Evolutionary conservation across 2,113 vertebrate genomes (phyloP).

Genomic region (Chloropsis hardwickii): DNA sequence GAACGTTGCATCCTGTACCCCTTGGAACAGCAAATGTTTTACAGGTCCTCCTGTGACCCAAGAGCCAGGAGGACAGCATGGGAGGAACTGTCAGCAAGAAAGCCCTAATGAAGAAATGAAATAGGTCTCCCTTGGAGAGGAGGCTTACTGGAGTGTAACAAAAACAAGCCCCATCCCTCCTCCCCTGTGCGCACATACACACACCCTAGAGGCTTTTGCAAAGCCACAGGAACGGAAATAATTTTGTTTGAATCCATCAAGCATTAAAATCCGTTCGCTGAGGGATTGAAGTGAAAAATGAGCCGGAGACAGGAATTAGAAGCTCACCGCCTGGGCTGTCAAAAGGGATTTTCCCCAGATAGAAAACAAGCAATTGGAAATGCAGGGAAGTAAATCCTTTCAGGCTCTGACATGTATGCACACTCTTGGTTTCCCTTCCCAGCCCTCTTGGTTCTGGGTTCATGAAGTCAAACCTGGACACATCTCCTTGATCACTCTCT

Average conservation of each 20-base stretch:
- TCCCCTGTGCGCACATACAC: not conserved
- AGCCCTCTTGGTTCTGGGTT: not conserved
- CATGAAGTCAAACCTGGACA: not conserved
- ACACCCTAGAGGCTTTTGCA: constrained; percentile 55
- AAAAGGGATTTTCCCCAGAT: constrained; percentile 69
- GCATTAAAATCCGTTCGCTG: constrained; percentile 68
- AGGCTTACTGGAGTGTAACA: constrained; percentile 35
- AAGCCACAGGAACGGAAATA: constrained; percentile 69
- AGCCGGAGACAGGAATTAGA: constrained; percentile 67
- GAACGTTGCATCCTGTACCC: not conserved
- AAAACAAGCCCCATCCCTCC: constrained; percentile 44
- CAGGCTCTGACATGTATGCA: not conserved
- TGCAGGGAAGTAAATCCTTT: constrained; percentile 51
- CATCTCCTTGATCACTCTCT: not conserved
- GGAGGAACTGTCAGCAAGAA: not conserved
- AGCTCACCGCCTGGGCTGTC: constrained; percentile 64
- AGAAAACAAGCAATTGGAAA: constrained; percentile 65
- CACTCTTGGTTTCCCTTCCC: not conserved
- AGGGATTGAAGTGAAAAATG: constrained; percentile 72
- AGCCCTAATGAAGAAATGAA: constrained; percentile 33
- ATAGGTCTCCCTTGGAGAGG: constrained; percentile 28
- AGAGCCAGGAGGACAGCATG: not conserved
- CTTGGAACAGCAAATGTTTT: not conserved
- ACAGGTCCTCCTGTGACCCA: not conserved
- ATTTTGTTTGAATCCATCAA: constrained; percentile 73